Evolutionary conservation across 2,113 vertebrate genomes (phyloP).

Genomic region (Microcebus ravelobensis): DNA sequence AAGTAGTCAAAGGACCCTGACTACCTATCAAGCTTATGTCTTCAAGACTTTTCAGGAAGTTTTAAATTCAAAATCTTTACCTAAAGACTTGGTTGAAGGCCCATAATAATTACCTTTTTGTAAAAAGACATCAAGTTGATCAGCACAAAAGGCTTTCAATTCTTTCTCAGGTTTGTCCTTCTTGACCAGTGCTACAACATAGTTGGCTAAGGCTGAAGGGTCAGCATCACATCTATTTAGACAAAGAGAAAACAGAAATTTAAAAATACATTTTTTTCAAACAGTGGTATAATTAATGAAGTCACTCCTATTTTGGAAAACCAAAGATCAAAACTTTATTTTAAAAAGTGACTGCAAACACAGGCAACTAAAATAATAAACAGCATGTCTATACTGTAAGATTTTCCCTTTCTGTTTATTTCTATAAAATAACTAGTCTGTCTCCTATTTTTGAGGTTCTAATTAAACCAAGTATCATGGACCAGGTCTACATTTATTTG

Average conservation of each 20-base stretch:
- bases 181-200: slow-evolving; percentile 99
- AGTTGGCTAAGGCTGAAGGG: slow-evolving; percentile 97
- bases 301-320: neutral
- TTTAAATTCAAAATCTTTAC: slow-evolving; percentile 63
- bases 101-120: slow-evolving; percentile 93
- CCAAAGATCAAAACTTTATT: neutral
- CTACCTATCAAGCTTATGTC: slow-evolving; percentile 11
- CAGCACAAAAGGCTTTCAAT: slow-evolving; percentile 96
- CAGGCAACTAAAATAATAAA: neutral
- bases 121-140: slow-evolving; percentile 98
- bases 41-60: neutral
- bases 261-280: slow-evolving; percentile 22
- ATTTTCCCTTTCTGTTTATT: slow-evolving; percentile 48
- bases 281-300: neutral
- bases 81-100: slow-evolving; percentile 47
- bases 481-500: slow-evolving; percentile 13
- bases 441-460: slow-evolving; percentile 47
- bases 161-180: slow-evolving; percentile 99
- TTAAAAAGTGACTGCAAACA: slow-evolving; percentile 41
- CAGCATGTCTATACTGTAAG: neutral
- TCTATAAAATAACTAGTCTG: slow-evolving; percentile 40
- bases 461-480: slow-evolving; percentile 8
- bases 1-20: slow-evolving; percentile 11
- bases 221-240: slow-evolving; percentile 96
- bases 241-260: slow-evolving; percentile 70